Base-by-base conservation (phyloP, 2,888 invertebrate species). In the Opisthograptis luteolata region DNA sequence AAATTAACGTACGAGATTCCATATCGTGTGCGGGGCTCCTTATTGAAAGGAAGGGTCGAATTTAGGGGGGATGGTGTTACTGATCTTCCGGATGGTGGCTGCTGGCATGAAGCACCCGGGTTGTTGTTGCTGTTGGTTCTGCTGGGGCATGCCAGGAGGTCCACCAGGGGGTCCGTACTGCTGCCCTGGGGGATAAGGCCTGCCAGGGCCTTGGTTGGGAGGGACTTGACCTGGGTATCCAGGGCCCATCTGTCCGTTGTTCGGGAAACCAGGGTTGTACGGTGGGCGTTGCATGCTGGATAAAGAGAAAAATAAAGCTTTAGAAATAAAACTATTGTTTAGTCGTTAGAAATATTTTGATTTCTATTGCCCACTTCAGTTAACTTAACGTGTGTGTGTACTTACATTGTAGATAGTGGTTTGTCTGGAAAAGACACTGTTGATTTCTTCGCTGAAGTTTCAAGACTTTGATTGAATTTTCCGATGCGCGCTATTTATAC, bases 221-320 rank as follows among this genome's bases (percentile, higher is more conserved):
- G 61, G 63, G 35, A 47, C 35, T 36, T 65, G 65, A 8, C 57
- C 53, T 4, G 58, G 55, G 43, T 36, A 54, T 0, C 43, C 49
- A 6, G 54, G 58, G n/a, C 49, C 55, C 54, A 55, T 55, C 7
- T 45, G 54, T 8, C 62, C 62, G 32, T 53, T 58, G 51, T 64
- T 66, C 25, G 63, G 66, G 53, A 45, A 63, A 5, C 64, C 66
- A 37, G 62, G 60, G 53, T 78, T 75, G 64, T 66, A 73, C 54
- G 79, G 73, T 51, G 78, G 76, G 34, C 79, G 82, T 54, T 86
- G 83, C 86, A 87, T 87, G 70, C 85, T 87, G 66, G n/a, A 8
- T 10, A 30, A 30, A n/a, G 2, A 8, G n/a, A 14, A 30, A 2
- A 32, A 20, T 9, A 14, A n/a, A n/a, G n/a, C n/a, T n/a, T n/a